These are phyloP conservation scores for Tenthredo notha DNA, from an alignment of 2,888 invertebrate genomes.

Conservation along the genomic window DNA sequence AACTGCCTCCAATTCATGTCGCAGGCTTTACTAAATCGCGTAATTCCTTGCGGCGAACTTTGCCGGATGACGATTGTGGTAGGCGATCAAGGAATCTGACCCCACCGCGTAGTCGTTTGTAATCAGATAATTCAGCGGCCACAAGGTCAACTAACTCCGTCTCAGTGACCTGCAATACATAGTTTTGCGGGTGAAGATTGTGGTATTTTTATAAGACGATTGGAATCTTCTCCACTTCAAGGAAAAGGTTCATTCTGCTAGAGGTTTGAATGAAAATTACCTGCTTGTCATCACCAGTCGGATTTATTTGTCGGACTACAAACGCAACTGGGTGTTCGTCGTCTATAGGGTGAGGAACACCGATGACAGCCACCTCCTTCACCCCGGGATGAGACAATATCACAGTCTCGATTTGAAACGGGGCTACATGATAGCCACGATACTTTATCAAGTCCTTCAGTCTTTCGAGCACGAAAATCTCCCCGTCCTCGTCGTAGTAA, in stretches of 20 bases:
- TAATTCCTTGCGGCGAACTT: not conserved
- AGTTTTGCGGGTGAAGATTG: not conserved
- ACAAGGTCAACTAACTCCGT: constrained; percentile 67
- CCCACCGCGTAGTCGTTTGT: constrained; percentile 26
- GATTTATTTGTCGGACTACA: constrained; percentile 56
- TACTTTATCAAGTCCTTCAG: constrained; percentile 73
- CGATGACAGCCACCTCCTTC: constrained; percentile 69
- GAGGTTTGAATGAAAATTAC: not conserved
- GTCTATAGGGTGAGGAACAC: constrained; percentile 66
- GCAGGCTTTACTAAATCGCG: not conserved
- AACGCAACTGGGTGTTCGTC: constrained; percentile 72
- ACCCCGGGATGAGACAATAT: constrained; percentile 68
- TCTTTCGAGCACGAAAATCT: constrained; percentile 71
- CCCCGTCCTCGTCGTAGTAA: constrained; percentile 68
- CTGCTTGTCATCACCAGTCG: not conserved
- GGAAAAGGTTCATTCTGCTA: not conserved
- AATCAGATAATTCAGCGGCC: constrained; percentile 43
- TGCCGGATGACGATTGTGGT: constrained; percentile 34
- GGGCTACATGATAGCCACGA: constrained; percentile 69
- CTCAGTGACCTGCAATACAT: constrained; percentile 66
- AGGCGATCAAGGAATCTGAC: constrained; percentile 19
- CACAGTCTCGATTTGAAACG: constrained; percentile 69
- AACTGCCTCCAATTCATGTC: not conserved
- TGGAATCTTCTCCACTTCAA: not conserved
- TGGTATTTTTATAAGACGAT: not conserved